Conservation (phyloP, 2,797 vertebrate species). For the Poeciliopsis paucimaculata region DNA sequence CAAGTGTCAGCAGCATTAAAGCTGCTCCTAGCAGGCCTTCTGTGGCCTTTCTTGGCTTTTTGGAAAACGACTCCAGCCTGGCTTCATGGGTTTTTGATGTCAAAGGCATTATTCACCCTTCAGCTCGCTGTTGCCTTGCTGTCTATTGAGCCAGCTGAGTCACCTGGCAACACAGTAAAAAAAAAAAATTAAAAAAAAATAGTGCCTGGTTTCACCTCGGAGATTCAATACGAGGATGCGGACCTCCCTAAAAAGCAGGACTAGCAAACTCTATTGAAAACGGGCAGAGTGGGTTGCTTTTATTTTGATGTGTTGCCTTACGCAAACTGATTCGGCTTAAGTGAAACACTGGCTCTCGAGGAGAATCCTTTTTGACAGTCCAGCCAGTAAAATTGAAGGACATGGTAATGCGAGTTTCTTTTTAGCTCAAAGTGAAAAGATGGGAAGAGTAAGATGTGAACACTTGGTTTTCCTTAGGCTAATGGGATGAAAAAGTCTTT, state of each 20-base stretch:
- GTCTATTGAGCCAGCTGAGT: conserved; percentile 49
- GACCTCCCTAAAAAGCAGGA: conserved; percentile 38
- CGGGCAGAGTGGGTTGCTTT: conserved; percentile 14
- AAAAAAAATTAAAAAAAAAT: conserved; percentile 41
- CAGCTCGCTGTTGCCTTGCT: conserved; percentile 35
- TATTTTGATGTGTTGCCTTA: conserved; percentile 28
- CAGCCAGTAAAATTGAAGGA: background rate
- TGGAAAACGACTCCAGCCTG: conserved; percentile 44
- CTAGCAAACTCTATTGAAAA: conserved; percentile 29
- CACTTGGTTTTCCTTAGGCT: conserved; percentile 44
- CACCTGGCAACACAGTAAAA: conserved; percentile 62
- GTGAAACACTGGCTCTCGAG: conserved; percentile 16
- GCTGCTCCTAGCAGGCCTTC: conserved; percentile 45
- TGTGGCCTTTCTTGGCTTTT: conserved; percentile 39
- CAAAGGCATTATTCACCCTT: conserved; percentile 64
- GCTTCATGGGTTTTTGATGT: conserved; percentile 62
- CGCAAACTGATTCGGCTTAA: conserved; percentile 10
- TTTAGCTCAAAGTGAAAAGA: background rate
- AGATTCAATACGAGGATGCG: conserved; percentile 41
- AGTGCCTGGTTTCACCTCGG: conserved; percentile 50
- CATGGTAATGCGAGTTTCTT: conserved; percentile 13
- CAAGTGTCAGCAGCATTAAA: conserved; percentile 36
- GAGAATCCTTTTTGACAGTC: conserved; percentile 10
- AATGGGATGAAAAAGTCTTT: conserved; percentile 64
- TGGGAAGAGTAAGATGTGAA: conserved; percentile 32